phyloP scores from a whole-genome alignment of 2,113 vertebrate genomes.

The Phoenicopterus ruber region DNA sequence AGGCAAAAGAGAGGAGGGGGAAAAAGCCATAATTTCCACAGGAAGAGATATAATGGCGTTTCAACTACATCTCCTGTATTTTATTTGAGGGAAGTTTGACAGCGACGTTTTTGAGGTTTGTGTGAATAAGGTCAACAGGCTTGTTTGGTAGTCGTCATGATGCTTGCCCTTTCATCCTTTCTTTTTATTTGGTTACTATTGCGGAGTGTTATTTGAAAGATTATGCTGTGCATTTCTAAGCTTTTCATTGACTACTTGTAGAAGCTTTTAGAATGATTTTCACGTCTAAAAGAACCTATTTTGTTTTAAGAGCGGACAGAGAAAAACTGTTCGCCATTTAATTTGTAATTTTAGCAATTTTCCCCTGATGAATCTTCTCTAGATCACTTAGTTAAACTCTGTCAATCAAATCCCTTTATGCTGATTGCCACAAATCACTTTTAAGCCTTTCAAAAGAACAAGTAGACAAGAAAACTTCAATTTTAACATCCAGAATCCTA shows the following conservation, averaged over 20 bases:
- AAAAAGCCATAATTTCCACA: background rate
- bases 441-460: background rate
- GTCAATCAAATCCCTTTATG: background rate
- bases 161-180: background rate
- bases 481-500: background rate
- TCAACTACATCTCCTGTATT: background rate
- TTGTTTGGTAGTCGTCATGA: background rate
- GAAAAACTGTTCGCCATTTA: background rate
- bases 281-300: background rate
- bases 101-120: background rate
- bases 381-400: background rate
- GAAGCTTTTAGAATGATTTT: background rate
- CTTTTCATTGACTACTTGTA: background rate
- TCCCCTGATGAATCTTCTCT: background rate
- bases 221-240: background rate
- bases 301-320: background rate
- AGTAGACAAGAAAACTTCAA: constrained; percentile 6
- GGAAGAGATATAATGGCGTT: background rate
- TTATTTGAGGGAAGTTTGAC: background rate
- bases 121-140: background rate
- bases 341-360: background rate
- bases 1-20: background rate
- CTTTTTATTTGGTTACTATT: background rate
- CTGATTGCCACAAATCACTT: constrained; percentile 22
- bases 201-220: background rate